These are phyloP conservation scores for Melanotaenia duboulayi DNA, from an alignment of 2,113 vertebrate species.

Conservation along the genomic window DNA sequence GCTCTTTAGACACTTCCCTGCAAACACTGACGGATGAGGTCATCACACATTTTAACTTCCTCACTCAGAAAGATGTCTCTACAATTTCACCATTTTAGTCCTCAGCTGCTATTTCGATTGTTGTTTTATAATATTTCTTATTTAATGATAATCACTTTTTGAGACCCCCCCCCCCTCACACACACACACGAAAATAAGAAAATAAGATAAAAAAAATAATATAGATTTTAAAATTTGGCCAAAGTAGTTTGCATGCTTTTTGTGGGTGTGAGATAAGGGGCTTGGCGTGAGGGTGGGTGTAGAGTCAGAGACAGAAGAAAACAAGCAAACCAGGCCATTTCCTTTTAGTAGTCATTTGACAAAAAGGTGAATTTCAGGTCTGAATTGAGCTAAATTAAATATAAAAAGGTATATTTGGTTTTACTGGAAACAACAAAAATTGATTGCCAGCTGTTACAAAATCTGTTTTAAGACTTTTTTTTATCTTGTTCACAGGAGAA, in stretches of 20 bases:
- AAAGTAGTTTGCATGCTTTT: neutral
- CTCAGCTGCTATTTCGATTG: accelerated
- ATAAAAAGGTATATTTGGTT: neutral
- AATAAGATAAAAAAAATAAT: neutral
- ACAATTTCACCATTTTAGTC: neutral
- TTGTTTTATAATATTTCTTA: neutral
- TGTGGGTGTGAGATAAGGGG: constrained; percentile 1
- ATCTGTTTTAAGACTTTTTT: neutral
- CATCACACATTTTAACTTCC: constrained; percentile 52
- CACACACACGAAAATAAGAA: too few species aligned
- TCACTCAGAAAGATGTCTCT: constrained; percentile 9
- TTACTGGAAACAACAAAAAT: neutral
- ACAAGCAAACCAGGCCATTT: constrained; percentile 24
- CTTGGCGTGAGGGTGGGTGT: neutral
- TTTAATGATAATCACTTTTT: too few species aligned
- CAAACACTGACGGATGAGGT: constrained; percentile 37
- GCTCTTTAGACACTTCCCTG: constrained; percentile 42
- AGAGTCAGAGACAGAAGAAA: constrained; percentile 3
- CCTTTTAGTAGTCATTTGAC: constrained; percentile 34
- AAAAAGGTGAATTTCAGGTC: constrained; percentile 26
- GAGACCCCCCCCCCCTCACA: too few species aligned
- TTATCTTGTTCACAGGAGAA: constrained; percentile 39
- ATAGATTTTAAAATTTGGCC: neutral
- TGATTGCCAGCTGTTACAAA: neutral
- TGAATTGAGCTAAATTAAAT: neutral